phyloP scores from a whole-genome alignment of 2,888 invertebrate species.

The Clostera curtula region DNA sequence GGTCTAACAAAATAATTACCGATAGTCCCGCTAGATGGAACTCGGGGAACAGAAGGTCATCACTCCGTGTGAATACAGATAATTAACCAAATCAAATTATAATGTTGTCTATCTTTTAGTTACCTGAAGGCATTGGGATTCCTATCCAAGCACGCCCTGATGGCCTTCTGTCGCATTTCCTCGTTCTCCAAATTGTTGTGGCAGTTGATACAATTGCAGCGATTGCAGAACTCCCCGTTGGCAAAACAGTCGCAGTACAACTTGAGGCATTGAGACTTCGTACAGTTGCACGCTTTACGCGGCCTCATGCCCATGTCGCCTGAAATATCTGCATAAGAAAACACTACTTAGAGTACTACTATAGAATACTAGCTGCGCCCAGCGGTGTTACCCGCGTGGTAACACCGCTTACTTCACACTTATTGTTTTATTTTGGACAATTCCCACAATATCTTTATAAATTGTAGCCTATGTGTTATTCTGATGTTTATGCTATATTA shows the following conservation, averaged over 20 bases:
- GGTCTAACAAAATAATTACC: no score
- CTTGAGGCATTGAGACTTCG: conserved; percentile 98
- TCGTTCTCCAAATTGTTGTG: conserved; percentile 97
- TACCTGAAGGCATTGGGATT: conserved; percentile 96
- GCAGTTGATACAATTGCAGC: conserved; percentile 98
- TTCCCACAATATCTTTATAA: no score
- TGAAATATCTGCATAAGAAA: conserved; percentile 28
- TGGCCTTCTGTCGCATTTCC: conserved; percentile 94
- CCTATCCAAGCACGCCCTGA: conserved; percentile 94
- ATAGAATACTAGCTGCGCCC: no score
- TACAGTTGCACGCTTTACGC: conserved; percentile 98
- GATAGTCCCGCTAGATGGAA: no score
- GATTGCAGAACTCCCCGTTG: conserved; percentile 98
- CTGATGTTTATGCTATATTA: no score
- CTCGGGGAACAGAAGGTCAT: no score
- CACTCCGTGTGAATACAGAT: conserved; percentile 4
- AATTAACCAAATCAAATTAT: conserved; percentile 1
- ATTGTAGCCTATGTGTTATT: no score
- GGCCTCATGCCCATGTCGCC: conserved; percentile 74
- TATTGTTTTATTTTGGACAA: no score
- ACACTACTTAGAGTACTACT: no score
- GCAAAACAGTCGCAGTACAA: conserved; percentile 99
- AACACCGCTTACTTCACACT: no score
- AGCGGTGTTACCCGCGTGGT: no score
- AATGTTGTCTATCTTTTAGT: background rate